Evolutionary conservation across 2,113 vertebrate genomes (phyloP).

Genomic region (Mesocricetus auratus): DNA sequence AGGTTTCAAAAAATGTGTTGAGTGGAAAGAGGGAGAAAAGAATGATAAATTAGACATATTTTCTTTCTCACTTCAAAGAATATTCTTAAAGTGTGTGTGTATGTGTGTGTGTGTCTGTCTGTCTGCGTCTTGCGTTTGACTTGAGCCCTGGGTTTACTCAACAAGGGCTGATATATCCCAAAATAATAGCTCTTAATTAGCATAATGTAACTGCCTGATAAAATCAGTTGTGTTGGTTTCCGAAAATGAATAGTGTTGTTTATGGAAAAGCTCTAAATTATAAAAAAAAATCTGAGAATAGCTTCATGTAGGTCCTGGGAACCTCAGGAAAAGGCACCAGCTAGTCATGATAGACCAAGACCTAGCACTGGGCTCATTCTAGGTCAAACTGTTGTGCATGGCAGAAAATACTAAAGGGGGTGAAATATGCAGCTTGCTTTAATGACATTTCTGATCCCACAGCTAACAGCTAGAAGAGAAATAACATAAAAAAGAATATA

Average conservation of each 20-base stretch:
- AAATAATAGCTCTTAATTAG: constrained; percentile 41
- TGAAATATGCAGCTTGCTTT: neutral
- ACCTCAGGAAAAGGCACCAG: neutral
- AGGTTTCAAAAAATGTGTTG: neutral
- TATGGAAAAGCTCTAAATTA: constrained; percentile 9
- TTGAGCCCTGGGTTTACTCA: constrained; percentile 41
- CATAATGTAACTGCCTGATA: neutral
- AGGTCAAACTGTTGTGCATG: neutral
- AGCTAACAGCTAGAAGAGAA: neutral
- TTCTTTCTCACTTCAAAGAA: constrained; percentile 30
- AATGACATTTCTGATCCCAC: neutral
- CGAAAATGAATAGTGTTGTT: constrained; percentile 14
- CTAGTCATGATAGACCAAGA: neutral
- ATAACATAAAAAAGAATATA: neutral
- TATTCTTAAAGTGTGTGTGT: neutral
- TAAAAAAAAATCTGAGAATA: constrained; percentile 32
- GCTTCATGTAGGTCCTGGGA: neutral
- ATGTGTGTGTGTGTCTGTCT: neutral
- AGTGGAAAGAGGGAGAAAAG: neutral
- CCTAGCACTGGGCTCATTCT: neutral
- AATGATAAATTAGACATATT: neutral
- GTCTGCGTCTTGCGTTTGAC: neutral
- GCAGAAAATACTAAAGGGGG: neutral
- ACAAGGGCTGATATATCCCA: neutral
- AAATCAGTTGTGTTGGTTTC: constrained; percentile 39